These are phyloP conservation scores for Bombus waltoni DNA, from an alignment of 1,140 invertebrate species.

Conservation along the genomic window DNA sequence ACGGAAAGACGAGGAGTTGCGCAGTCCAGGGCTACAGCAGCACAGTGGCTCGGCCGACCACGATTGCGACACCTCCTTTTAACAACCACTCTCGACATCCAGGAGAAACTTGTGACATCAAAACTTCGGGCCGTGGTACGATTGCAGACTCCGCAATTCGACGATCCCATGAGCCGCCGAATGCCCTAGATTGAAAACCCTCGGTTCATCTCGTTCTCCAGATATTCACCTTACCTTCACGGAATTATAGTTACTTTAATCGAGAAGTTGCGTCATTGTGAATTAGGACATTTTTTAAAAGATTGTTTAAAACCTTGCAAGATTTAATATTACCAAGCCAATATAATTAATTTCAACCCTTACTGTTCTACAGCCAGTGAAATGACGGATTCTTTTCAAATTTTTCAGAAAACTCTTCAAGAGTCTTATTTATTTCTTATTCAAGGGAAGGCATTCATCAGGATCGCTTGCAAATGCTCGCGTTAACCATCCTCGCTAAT, in stretches of 20 bases:
- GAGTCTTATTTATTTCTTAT: no score
- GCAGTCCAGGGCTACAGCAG: conserved; percentile 52
- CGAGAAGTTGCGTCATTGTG: neutral
- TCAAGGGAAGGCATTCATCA: no score
- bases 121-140: conserved; percentile 57
- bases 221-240: neutral
- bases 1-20: conserved; percentile 67
- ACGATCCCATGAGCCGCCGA: conserved; percentile 21
- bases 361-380: no score
- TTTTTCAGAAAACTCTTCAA: no score
- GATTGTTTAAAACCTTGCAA: no score
- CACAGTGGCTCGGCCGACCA: conserved; percentile 45
- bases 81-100: conserved; percentile 66
- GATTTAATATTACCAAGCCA: no score
- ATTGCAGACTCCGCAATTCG: conserved; percentile 59
- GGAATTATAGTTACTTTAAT: neutral
- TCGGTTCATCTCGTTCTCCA: neutral
- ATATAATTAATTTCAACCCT: no score
- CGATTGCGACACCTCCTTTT: conserved; percentile 69
- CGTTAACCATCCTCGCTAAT: no score
- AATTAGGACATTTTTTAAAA: neutral
- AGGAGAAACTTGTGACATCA: conserved; percentile 66
- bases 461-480: no score
- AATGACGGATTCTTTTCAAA: no score
- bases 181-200: conserved; percentile 25